Conservation (phyloP, 2,113 vertebrate genomes). For the Octodon degus region DNA sequence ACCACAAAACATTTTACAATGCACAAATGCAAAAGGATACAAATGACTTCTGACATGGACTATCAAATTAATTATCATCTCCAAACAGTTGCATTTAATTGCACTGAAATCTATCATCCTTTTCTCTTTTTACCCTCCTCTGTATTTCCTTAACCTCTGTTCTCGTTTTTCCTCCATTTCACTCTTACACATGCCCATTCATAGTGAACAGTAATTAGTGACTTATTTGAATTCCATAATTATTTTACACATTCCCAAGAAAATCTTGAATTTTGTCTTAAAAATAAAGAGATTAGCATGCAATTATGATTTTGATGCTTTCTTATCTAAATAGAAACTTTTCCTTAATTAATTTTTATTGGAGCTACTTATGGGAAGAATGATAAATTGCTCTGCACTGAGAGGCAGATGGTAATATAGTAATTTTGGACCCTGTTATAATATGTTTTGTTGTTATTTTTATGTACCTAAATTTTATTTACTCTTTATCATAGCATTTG, state of each 20-base stretch:
- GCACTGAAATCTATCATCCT: constrained; percentile 1
- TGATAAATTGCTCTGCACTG: not conserved
- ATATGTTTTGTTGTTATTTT: constrained; percentile 20
- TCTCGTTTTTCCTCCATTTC: not conserved
- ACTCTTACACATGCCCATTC: not conserved
- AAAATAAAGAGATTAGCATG: constrained; percentile 24
- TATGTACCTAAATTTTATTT: constrained; percentile 24
- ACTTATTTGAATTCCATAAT: constrained; percentile 20
- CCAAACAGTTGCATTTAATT: constrained; percentile 20
- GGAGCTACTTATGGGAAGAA: not conserved
- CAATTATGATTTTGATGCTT: constrained; percentile 49
- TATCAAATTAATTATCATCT: constrained; percentile 8
- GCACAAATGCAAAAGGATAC: not conserved
- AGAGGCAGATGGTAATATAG: not conserved
- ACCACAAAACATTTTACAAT: constrained; percentile 30
- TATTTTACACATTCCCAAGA: constrained; percentile 41
- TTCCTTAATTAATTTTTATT: constrained; percentile 66
- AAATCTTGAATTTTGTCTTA: constrained; percentile 50
- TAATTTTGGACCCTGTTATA: not conserved
- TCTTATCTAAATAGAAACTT: constrained; percentile 65
- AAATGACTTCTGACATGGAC: constrained; percentile 42
- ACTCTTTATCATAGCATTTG: constrained; percentile 31
- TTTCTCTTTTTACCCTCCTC: not conserved
- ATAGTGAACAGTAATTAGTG: constrained; percentile 40
- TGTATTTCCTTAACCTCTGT: too few relatives aligned